phyloP scores from a whole-genome alignment of 2,113 vertebrate genomes.

The Rhadina sibilatrix region DNA sequence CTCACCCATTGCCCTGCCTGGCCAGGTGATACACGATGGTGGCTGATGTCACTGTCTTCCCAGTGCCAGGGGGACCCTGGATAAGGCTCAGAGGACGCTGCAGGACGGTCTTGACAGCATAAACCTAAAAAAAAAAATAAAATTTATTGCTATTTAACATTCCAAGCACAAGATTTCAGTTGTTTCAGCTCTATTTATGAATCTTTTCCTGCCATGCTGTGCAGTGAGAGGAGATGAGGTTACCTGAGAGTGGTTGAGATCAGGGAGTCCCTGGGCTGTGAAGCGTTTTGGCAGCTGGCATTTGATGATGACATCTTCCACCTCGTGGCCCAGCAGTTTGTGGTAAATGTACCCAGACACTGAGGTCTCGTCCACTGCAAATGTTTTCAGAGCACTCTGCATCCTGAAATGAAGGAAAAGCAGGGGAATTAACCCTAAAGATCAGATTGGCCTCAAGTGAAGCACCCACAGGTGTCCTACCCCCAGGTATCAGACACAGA shows the following conservation, averaged over 20 bases:
- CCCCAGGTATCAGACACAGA: background rate
- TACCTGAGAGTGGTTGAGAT: constrained; percentile 99
- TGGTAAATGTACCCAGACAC: constrained; percentile 99
- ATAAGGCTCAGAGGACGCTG: constrained; percentile 97
- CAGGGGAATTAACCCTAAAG: rapidly evolving
- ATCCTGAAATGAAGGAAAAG: constrained; percentile 74
- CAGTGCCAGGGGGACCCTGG: constrained; percentile 95
- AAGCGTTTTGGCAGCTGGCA: constrained; percentile 98
- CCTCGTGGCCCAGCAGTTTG: constrained; percentile 94
- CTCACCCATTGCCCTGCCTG: constrained; percentile 95
- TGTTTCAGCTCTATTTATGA: background rate
- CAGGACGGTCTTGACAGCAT: constrained; percentile 96
- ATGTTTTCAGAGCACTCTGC: constrained; percentile 97
- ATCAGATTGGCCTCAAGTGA: background rate
- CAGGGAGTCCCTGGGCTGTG: constrained; percentile 94
- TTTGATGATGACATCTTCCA: constrained; percentile 98
- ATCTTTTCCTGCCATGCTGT: background rate
- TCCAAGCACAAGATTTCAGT: rapidly evolving
- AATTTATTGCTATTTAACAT: background rate
- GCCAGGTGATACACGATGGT: constrained; percentile 98
- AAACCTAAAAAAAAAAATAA: constrained; percentile 78
- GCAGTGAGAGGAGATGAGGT: background rate
- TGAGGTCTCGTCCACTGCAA: constrained; percentile 96
- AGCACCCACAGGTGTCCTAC: background rate
- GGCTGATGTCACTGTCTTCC: constrained; percentile 96